Evolutionary conservation across 2,888 invertebrate genomes (phyloP).

Genomic region (Athalia circularis): DNA sequence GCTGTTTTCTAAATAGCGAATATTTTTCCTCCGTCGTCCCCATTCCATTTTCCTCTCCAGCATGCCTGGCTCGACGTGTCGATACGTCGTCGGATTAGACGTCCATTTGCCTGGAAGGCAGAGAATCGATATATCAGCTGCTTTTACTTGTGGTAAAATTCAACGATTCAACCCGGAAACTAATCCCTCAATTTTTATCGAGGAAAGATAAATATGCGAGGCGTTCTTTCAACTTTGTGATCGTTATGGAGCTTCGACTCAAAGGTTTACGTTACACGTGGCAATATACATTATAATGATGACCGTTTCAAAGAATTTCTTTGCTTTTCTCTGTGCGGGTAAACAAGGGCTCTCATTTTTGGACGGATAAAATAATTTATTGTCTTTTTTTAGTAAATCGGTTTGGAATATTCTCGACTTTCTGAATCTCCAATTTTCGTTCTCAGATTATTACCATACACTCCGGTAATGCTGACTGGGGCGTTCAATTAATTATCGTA

Average conservation of each 20-base stretch:
- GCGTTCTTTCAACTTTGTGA: neutral
- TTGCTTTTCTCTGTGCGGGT: neutral
- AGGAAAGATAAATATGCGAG: neutral
- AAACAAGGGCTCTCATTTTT: neutral
- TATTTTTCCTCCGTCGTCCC: neutral
- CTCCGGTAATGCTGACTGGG: neutral
- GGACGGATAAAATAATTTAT: neutral
- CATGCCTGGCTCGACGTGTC: neutral
- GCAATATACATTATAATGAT: neutral
- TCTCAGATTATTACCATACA: neutral
- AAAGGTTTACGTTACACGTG: neutral
- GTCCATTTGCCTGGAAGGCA: slow-evolving; percentile 2
- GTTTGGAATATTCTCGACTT: neutral
- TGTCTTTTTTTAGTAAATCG: neutral
- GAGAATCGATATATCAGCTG: slow-evolving; percentile 10
- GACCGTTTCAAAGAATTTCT: neutral
- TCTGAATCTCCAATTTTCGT: neutral
- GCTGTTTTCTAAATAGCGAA: slow-evolving; percentile 10
- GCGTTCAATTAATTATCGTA: slow-evolving; percentile 17
- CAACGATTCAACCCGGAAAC: neutral
- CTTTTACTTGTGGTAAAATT: neutral
- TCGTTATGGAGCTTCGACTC: neutral
- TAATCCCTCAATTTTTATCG: neutral
- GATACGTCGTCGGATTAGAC: slow-evolving; percentile 21
- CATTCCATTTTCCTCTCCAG: neutral